A percentile compares a stretch with the other conserved stretches of the same genome.
phyloP scores from a whole-genome alignment of 2,797 vertebrate species.

The Jordanella pulchra region DNA sequence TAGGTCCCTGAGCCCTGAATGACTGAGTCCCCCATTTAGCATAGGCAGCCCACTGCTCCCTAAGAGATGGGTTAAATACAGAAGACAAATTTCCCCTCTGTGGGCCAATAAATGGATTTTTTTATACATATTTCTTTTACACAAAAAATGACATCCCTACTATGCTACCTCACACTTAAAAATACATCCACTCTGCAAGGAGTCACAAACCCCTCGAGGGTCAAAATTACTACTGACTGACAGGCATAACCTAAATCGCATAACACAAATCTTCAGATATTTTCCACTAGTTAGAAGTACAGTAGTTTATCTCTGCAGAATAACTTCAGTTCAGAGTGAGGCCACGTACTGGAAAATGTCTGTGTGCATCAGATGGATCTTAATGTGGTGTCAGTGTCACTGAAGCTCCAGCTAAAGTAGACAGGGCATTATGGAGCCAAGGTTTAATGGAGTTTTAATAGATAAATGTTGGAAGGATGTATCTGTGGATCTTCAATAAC shows the following conservation, averaged over 20 bases:
- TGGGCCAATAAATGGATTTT: too few relatives aligned
- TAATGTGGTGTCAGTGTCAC: conserved; percentile 41
- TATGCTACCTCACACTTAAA: not conserved
- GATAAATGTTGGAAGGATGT: conserved; percentile 74
- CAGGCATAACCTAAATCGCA: not conserved
- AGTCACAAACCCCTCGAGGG: not conserved
- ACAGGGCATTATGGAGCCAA: conserved; percentile 31
- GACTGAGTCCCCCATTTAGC: too few relatives aligned
- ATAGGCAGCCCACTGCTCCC: too few relatives aligned
- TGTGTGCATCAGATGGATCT: conserved; percentile 45
- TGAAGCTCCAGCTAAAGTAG: conserved; percentile 48
- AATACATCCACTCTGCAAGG: not conserved
- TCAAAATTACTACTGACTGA: not conserved
- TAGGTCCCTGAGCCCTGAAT: too few relatives aligned
- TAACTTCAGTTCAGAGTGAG: conserved; percentile 5
- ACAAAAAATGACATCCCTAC: not conserved
- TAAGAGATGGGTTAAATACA: too few relatives aligned
- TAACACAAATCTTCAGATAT: not conserved
- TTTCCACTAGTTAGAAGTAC: conserved; percentile 9
- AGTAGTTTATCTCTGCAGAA: conserved; percentile 4
- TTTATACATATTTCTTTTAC: too few relatives aligned
- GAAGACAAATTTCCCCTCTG: too few relatives aligned
- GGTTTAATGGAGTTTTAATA: conserved; percentile 77
- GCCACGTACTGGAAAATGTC: conserved; percentile 27
- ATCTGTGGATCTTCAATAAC: conserved; percentile 59